Evolutionary conservation across 2,888 invertebrate genomes (phyloP), one percentile per base, ranked within the genome.

Genomic region (Mechanitis mazaeus): DNA sequence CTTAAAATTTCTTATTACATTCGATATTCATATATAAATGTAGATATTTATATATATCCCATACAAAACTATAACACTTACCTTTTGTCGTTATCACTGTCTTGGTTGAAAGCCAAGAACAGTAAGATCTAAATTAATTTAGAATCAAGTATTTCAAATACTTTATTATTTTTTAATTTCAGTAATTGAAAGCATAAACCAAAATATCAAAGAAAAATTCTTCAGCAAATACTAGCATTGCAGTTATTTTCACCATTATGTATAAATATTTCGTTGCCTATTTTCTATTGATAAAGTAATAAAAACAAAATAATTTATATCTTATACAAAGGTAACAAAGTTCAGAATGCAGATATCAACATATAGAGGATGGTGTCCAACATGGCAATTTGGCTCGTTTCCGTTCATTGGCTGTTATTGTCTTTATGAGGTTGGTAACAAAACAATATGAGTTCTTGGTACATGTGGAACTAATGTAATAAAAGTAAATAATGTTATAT

Each of bases 361-460:
- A 54, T 1, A 46, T 46, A 46, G 45, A 55, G 47, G 56, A 64
- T 60, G 58, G 60, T 60, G 60, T 62, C 57, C 28, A 66, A 64
- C 61, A 65, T 55, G 61, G 60, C 67, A 64, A 68, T 68, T 68
- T 67, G 67, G 67, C 67, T 62, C 65, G 50, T 55, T 59, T 67
- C 55, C 55, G 61, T 63, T 68, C 61, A 33, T 65, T 61, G 61
- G 61, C 61, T 63, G 65, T 67, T 65, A 64, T 66, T 64, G 56
- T 67, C 56, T 68, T 68, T 67, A 68, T 65, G 68, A 67, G 64
- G 64, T 56, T 63, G 58, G 64, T 60, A 68, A 65, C 67, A 64
- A 63, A 67, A 65, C 67, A 67, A 67, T 66, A 65, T 65, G 58
- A 53, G 55, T 35, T 53, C 45, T 55, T 33, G 47, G 62, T 54